A percentile compares a stretch with the other conserved stretches of the same genome.
Evolutionary conservation across 2,888 invertebrate genomes (phyloP).

Genomic region (Mythimna lalbum): DNA sequence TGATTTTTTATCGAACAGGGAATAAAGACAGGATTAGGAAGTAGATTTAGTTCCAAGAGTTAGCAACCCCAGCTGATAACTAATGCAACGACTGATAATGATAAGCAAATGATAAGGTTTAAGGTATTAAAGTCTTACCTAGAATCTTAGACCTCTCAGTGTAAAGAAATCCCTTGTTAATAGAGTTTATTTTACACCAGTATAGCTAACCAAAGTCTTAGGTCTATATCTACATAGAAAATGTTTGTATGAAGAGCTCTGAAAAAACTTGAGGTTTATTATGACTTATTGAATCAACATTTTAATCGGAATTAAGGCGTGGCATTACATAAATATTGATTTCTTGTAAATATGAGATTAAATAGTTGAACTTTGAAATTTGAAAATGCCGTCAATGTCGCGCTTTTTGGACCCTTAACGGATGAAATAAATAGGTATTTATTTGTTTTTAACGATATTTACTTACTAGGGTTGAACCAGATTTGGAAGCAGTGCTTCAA

Average conservation of each 20-base stretch:
- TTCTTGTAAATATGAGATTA: conserved; percentile 6
- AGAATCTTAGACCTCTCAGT: conserved; percentile 27
- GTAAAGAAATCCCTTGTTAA: conserved; percentile 2
- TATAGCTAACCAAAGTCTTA: not conserved
- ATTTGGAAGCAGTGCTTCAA: too few relatives aligned
- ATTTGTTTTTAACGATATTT: too few relatives aligned
- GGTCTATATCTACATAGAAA: not conserved
- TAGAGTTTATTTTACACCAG: conserved; percentile 27
- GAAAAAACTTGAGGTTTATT: not conserved
- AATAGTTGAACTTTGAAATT: conserved; percentile 7
- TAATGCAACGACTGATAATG: conserved; percentile 59
- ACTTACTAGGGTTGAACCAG: too few relatives aligned
- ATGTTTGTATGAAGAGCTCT: conserved; percentile 7
- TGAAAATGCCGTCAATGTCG: not conserved
- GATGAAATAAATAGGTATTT: too few relatives aligned
- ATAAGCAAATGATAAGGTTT: conserved; percentile 56
- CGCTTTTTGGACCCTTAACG: too few relatives aligned
- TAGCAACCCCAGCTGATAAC: conserved; percentile 58
- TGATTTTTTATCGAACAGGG: not conserved
- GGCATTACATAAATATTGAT: conserved; percentile 34
- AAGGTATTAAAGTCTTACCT: conserved; percentile 33
- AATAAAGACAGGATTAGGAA: not conserved
- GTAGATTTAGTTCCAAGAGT: conserved; percentile 21
- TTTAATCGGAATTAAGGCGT: conserved; percentile 46
- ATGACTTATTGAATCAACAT: conserved; percentile 25